Evolutionary conservation across 2,113 vertebrate species (phyloP), one percentile per base, ranked within the genome.

Genomic region (Lutjanus erythropterus): DNA sequence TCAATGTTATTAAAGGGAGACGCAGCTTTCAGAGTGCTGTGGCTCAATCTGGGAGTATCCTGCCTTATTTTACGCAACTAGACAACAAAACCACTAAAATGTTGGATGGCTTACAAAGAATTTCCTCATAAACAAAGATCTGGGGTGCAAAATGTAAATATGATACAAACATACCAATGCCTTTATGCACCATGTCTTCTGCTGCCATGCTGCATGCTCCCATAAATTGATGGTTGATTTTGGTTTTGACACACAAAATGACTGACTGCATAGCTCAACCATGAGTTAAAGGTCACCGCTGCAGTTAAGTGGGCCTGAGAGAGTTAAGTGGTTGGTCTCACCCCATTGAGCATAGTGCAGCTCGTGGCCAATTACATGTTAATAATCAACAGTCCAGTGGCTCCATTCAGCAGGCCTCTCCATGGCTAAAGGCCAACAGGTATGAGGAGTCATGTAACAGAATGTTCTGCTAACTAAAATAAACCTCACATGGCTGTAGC

Each of bases 301-400:
- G 78, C 91, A 88, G 85, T 92, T 82, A 83, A 75, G 67, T 46
- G 74, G 83, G 76, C 44, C 33, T 71, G 73, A 59, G 23, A 74
- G 52, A 59, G 72, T 74, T 78, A 82, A 83, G 80, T 75, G 84
- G 73, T 46, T 74, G 68, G 81, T 73, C 83, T 82, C 27, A 42
- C 88, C 27, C 81, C 92, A 89, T 87, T 94, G 85, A 93, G 80
- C 91, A 78, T 9, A 66, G 77, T 59, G 56, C 67, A 74, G 85
- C 75, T 70, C 42, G 84, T 75, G 19, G 83, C 72, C 86, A 88
- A 91, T 91, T 79, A 61, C 87, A 76, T 83, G 87, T 94, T 93
- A 95, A 94, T 90, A 78, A 92, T 94, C 86, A 94, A 92, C 92
- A 93, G 89, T 84, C 83, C 71, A 85, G 73, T 29, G 27, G 78